A percentile compares a stretch with the other conserved stretches of the same genome.
phyloP scores from a whole-genome alignment of 2,113 vertebrate species.

The Chloroceryle aenea region DNA sequence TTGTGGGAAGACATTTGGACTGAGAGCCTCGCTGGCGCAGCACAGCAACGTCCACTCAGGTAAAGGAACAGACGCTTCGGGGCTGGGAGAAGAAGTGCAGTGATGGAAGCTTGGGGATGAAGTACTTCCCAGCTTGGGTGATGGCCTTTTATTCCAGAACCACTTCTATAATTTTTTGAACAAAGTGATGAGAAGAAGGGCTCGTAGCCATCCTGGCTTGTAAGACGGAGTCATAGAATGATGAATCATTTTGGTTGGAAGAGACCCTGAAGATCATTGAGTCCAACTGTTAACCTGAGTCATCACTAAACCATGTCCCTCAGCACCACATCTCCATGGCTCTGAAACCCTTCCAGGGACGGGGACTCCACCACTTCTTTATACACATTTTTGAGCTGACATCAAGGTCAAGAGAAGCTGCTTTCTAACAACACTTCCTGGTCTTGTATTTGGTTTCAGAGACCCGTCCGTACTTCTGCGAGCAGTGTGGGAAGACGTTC shows the following conservation, averaged over 20 bases:
- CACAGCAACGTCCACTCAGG: conserved; percentile 73
- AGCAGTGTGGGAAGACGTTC: conserved; percentile 72
- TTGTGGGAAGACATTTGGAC: conserved; percentile 65
- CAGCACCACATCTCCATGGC: not conserved
- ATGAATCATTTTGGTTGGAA: not conserved
- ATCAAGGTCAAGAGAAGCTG: not conserved
- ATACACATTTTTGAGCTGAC: not conserved
- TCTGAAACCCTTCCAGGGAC: not conserved
- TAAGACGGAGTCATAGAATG: not conserved
- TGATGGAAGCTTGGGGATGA: not conserved
- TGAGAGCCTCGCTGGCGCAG: conserved; percentile 71
- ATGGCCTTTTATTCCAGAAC: not conserved
- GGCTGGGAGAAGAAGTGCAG: not conserved
- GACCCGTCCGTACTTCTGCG: conserved; percentile 71
- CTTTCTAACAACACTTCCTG: not conserved
- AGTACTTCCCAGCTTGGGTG: fast-evolving
- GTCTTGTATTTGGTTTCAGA: not conserved
- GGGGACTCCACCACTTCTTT: not conserved
- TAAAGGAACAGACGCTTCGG: not conserved
- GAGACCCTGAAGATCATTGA: not conserved
- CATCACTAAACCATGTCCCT: not conserved
- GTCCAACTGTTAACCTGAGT: not conserved
- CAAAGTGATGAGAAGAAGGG: not conserved
- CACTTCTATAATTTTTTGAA: not conserved
- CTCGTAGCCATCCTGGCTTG: fast-evolving